A percentile compares a stretch with the other conserved stretches of the same genome.
These are phyloP conservation scores for Leptinotarsa haldemani DNA, from an alignment of 2,888 invertebrate genomes.

Conservation along the genomic window DNA sequence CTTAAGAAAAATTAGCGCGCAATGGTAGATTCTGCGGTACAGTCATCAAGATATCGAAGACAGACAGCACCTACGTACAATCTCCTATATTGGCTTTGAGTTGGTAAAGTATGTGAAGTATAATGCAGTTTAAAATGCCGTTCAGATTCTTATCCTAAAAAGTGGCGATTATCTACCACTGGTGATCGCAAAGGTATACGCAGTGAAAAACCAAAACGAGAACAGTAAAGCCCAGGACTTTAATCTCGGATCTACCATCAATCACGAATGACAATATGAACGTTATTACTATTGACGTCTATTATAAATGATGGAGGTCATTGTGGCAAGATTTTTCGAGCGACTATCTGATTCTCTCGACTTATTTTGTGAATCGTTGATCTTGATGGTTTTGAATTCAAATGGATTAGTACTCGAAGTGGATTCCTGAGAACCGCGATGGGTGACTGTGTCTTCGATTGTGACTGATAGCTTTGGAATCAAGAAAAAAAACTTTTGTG, in stretches of 20 bases:
- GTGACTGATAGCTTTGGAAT: neutral
- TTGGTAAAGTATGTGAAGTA: conserved; percentile 29
- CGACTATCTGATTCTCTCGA: conserved; percentile 32
- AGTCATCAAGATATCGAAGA: neutral
- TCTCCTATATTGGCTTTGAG: conserved; percentile 21
- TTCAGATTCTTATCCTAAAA: conserved; percentile 43
- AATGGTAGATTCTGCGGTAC: neutral
- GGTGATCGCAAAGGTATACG: conserved; percentile 26
- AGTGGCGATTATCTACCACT: conserved; percentile 36
- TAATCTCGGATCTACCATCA: conserved; percentile 54
- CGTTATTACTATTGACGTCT: conserved; percentile 63
- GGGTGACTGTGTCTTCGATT: neutral
- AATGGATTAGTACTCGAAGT: neutral
- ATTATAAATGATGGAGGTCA: conserved; percentile 60
- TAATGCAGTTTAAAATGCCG: conserved; percentile 34
- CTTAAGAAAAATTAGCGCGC: too few relatives aligned
- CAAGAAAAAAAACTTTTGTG: neutral
- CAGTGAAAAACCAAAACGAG: conserved; percentile 18
- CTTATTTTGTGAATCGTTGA: conserved; percentile 17
- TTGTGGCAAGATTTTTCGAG: conserved; percentile 33
- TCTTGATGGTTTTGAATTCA: conserved; percentile 16
- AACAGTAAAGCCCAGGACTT: conserved; percentile 24
- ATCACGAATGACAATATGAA: conserved; percentile 61
- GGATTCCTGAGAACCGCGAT: neutral
- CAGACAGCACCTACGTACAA: neutral